Evolutionary conservation across 2,888 invertebrate species (phyloP).

Genomic region (Pyrrhia umbra): DNA sequence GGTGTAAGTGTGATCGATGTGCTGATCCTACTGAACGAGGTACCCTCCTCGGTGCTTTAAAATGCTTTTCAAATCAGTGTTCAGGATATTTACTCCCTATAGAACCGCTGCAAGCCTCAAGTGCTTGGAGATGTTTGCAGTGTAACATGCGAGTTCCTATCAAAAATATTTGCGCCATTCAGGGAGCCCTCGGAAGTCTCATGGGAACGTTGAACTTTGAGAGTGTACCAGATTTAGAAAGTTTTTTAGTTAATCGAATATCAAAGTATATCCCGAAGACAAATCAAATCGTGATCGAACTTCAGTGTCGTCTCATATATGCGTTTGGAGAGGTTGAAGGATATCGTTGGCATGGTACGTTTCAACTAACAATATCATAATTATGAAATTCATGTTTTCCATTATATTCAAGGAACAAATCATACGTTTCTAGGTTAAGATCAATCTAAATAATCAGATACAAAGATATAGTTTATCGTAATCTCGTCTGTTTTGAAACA

Average conservation of each 20-base stretch:
- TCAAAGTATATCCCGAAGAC: constrained; percentile 88
- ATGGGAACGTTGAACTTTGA: constrained; percentile 87
- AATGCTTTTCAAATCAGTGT: constrained; percentile 88
- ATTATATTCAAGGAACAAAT: constrained; percentile 18
- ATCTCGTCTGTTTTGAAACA: constrained; percentile 50
- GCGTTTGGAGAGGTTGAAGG: constrained; percentile 90
- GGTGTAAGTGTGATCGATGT: constrained; percentile 92
- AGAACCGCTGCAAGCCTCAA: constrained; percentile 87
- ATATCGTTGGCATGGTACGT: constrained; percentile 90
- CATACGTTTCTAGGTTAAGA: constrained; percentile 42
- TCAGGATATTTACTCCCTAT: constrained; percentile 90
- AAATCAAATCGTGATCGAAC: constrained; percentile 91
- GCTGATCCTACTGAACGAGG: constrained; percentile 92
- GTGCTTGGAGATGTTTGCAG: constrained; percentile 91
- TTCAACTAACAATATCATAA: background rate
- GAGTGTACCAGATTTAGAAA: constrained; percentile 88
- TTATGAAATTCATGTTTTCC: constrained; percentile 1
- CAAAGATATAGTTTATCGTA: constrained; percentile 56
- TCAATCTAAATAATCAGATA: constrained; percentile 50
- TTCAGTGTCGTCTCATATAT: constrained; percentile 91
- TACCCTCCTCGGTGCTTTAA: constrained; percentile 89
- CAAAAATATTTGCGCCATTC: constrained; percentile 87
- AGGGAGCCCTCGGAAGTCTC: constrained; percentile 89
- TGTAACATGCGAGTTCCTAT: constrained; percentile 87
- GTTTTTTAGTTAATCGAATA: constrained; percentile 89